phyloP scores from a whole-genome alignment of 2,113 vertebrate species.

The Lepus europaeus region DNA sequence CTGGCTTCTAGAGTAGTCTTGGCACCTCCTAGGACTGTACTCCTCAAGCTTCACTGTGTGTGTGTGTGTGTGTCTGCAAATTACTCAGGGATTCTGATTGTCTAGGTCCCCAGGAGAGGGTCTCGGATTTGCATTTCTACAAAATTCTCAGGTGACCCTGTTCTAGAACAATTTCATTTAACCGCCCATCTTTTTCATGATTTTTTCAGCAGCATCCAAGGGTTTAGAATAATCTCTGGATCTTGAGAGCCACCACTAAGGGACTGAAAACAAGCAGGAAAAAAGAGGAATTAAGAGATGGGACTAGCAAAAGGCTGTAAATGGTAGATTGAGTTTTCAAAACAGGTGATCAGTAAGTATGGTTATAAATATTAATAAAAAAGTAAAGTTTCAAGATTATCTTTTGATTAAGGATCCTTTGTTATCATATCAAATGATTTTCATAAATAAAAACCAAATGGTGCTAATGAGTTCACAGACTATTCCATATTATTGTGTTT shows the following conservation, averaged over 20 bases:
- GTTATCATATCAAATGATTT: slow-evolving; percentile 11
- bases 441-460: slow-evolving; percentile 56
- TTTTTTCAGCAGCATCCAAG: background rate
- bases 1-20: background rate
- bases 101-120: background rate
- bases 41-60: background rate
- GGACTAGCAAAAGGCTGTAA: background rate
- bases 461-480: background rate
- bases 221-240: background rate
- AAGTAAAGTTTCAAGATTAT: background rate
- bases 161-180: background rate
- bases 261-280: background rate
- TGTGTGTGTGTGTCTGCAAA: background rate
- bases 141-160: background rate
- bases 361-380: background rate
- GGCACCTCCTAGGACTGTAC: background rate
- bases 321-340: slow-evolving; percentile 2
- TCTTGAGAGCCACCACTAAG: background rate
- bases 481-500: background rate
- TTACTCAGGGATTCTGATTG: background rate
- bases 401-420: slow-evolving; percentile 3
- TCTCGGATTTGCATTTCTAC: background rate
- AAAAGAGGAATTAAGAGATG: background rate
- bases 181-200: background rate
- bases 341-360: background rate